Evolutionary conservation across 2,888 invertebrate species (phyloP).

Genomic region (Eurytoma adleriae): DNA sequence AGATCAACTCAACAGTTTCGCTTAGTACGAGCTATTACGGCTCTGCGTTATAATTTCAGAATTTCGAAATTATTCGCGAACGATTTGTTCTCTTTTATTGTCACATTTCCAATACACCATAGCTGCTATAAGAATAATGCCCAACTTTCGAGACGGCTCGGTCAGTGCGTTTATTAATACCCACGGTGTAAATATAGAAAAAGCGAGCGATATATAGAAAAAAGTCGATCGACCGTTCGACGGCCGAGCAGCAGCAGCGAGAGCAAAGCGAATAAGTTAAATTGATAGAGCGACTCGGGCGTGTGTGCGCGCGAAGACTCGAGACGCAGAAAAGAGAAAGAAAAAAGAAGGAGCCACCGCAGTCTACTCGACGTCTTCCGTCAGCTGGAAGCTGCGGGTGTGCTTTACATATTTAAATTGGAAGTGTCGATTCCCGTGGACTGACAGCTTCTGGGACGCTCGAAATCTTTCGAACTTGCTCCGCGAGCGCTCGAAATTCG

Average conservation of each 20-base stretch:
- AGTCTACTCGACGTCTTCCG: slow-evolving; percentile 26
- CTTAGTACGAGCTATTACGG: too few relatives aligned
- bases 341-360: slow-evolving; percentile 4
- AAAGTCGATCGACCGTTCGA: slow-evolving; percentile 49
- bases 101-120: neutral
- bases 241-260: slow-evolving; percentile 10
- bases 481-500: slow-evolving; percentile 41
- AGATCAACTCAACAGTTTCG: neutral
- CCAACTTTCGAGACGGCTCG: slow-evolving; percentile 10
- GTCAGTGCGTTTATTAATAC: slow-evolving; percentile 35
- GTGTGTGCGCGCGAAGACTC: slow-evolving; percentile 11
- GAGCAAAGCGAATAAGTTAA: slow-evolving; percentile 60
- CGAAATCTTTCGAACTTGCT: slow-evolving; percentile 40
- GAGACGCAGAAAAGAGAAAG: neutral
- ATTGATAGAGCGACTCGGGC: slow-evolving; percentile 62
- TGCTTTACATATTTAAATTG: slow-evolving; percentile 73
- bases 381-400: slow-evolving; percentile 63
- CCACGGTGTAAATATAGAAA: slow-evolving; percentile 40
- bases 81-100: neutral
- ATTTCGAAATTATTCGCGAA: too few relatives aligned
- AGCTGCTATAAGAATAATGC: neutral
- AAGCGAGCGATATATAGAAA: slow-evolving; percentile 30
- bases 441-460: slow-evolving; percentile 32
- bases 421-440: slow-evolving; percentile 68
- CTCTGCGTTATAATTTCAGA: too few relatives aligned